Evolutionary conservation across 2,888 invertebrate species (phyloP), one percentile per base, ranked within the genome.

Genomic region (Torymus aiolomorphi): DNA sequence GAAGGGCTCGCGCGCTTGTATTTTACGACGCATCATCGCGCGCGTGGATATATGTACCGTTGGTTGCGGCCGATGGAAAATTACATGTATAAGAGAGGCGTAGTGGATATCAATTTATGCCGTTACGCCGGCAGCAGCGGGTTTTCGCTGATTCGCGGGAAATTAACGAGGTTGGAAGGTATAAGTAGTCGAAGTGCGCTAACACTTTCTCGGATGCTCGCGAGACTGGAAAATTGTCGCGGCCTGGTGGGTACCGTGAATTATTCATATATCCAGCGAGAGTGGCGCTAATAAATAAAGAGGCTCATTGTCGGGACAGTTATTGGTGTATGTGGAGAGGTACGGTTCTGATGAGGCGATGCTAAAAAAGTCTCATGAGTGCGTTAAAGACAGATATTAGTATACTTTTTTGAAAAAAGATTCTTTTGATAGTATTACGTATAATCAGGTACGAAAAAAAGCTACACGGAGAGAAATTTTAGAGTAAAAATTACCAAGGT

Each of bases 91-190:
- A 8, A 42, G 5, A 42, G 31, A 31, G 31, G 42, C 4, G 42
- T 8, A 42, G 18, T 11, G 31, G 16, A 18, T 18, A 11, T 69
- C 31, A n/a, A 62, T 72, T 72, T 72, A 61, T 72, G 24, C 62
- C 0, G 2, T 2, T 42, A 4, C 52, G 10, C 1, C n/a, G 16
- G n/a, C 20, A 31, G 62, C n/a, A 31, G 20, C 31, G 11, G 20
- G 18, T 0, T 62, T 72, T 49, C 18, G 51, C 65, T 73, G 51
- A 74, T 57, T 66, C 51, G 20, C 12, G 20, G 65, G 11, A 57
- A 74, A 66, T 74, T 65, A 56, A 74, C 65, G 56, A 49, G 42
- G 42, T 42, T n/a, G 42, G 16, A 54, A n/a, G 24, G 11, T 20
- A 16, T 2, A 42, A 72, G 13, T 62, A 52, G 3, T 12, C 11